These are phyloP conservation scores for Porphyrio hochstetteri DNA, from an alignment of 2,113 vertebrate species.

Conservation along the genomic window DNA sequence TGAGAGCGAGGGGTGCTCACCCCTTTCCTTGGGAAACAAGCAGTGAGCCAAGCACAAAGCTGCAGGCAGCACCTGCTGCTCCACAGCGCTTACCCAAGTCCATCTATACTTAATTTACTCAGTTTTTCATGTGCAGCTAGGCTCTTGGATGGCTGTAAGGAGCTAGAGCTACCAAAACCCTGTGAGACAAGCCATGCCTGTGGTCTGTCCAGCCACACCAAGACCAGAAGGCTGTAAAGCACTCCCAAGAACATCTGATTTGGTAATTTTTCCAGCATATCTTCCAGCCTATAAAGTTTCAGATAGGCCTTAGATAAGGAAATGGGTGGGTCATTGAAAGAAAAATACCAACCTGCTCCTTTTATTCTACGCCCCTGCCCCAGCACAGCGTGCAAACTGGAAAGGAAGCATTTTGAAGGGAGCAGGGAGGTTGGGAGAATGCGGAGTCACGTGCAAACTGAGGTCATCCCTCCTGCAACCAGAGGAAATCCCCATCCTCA, in stretches of 20 bases:
- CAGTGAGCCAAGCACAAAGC: neutral
- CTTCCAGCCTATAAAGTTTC: neutral
- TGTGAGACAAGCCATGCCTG: neutral
- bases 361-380: neutral
- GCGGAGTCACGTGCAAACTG: rapidly evolving
- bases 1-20: neutral
- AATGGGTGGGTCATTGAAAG: neutral
- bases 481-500: neutral
- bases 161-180: conserved; percentile 46
- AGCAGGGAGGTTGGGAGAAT: neutral
- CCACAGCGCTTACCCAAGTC: neutral
- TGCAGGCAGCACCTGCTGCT: neutral
- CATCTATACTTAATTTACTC: conserved; percentile 13
- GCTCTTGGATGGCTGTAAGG: neutral
- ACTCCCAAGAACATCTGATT: neutral
- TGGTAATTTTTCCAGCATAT: neutral
- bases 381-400: neutral
- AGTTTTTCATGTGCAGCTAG: neutral
- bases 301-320: conserved; percentile 29
- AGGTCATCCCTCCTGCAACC: neutral
- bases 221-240: neutral
- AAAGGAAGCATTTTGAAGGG: neutral
- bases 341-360: neutral
- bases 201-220: neutral
- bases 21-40: neutral